Conservation (phyloP, 2,888 invertebrate species). For the Tetragnatha montana region DNA sequence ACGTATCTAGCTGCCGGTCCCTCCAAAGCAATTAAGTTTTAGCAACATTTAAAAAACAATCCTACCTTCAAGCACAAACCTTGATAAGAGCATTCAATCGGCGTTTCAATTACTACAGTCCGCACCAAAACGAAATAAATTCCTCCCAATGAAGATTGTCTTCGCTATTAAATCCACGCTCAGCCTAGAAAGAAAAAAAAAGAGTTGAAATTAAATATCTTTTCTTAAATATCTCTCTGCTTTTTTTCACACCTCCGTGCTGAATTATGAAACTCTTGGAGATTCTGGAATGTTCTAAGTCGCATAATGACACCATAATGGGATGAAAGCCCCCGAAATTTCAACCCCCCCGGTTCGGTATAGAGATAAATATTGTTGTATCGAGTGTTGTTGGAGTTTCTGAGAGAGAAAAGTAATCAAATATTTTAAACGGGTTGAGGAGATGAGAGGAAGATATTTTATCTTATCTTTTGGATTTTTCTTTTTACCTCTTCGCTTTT, state of each 20-base stretch:
- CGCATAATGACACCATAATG: conserved; percentile 52
- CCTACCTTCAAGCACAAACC: background rate
- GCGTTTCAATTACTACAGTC: conserved; percentile 13
- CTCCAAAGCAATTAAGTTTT: too few species aligned
- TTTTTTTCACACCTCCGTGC: background rate
- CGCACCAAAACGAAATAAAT: conserved; percentile 11
- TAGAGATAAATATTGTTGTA: conserved; percentile 53
- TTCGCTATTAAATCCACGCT: conserved; percentile 21
- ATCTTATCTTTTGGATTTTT: conserved; percentile 35
- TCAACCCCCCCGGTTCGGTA: background rate
- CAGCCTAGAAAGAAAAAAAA: background rate
- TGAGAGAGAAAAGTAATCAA: conserved; percentile 51
- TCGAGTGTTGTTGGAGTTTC: background rate
- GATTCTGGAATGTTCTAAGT: background rate
- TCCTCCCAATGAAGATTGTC: background rate
- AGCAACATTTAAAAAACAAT: too few species aligned
- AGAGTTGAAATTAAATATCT: conserved; percentile 23
- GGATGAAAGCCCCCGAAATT: conserved; percentile 2
- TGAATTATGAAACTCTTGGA: background rate
- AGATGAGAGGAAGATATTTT: conserved; percentile 40
- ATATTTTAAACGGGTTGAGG: conserved; percentile 57
- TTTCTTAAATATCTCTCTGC: background rate
- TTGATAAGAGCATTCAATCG: background rate
- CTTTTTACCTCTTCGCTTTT: background rate
- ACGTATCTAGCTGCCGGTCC: too few species aligned